Evolutionary conservation across 2,888 invertebrate genomes (phyloP).

Genomic region (Zootermopsis nevadensis): DNA sequence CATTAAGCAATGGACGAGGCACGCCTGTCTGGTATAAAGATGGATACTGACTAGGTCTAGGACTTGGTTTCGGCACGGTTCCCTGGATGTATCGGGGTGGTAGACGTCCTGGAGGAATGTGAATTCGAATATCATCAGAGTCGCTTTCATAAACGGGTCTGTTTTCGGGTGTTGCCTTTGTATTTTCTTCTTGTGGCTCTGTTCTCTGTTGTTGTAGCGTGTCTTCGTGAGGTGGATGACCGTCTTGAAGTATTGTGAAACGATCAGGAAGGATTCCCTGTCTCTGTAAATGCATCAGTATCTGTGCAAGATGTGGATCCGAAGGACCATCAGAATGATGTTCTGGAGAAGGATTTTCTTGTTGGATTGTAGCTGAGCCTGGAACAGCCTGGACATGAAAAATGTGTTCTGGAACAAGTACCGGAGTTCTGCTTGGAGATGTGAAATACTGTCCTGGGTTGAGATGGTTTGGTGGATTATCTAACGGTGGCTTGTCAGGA

Average conservation of each 20-base stretch:
- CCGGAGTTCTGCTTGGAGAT: neutral
- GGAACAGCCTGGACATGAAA: neutral
- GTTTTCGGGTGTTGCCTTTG: neutral
- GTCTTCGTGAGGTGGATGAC: slow-evolving; percentile 45
- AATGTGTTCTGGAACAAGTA: slow-evolving; percentile 22
- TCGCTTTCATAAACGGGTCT: neutral
- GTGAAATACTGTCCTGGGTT: slow-evolving; percentile 13
- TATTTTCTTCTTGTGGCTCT: slow-evolving; percentile 21
- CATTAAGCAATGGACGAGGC: neutral
- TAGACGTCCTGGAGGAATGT: neutral
- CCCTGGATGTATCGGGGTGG: neutral
- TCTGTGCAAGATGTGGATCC: slow-evolving; percentile 56
- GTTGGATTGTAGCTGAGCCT: neutral
- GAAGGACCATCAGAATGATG: slow-evolving; percentile 11
- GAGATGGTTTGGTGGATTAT: neutral
- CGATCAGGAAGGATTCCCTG: slow-evolving; percentile 57
- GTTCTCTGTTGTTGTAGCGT: slow-evolving; percentile 48
- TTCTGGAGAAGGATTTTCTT: neutral
- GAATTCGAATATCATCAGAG: neutral
- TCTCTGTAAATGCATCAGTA: slow-evolving; percentile 61
- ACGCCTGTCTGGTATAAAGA: neutral
- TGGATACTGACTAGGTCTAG: neutral
- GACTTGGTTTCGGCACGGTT: slow-evolving; percentile 6
- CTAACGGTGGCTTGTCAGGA: neutral
- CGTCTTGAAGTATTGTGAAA: slow-evolving; percentile 43